Conservation (phyloP, 2,113 vertebrate species). For the Jaculus jaculus region DNA sequence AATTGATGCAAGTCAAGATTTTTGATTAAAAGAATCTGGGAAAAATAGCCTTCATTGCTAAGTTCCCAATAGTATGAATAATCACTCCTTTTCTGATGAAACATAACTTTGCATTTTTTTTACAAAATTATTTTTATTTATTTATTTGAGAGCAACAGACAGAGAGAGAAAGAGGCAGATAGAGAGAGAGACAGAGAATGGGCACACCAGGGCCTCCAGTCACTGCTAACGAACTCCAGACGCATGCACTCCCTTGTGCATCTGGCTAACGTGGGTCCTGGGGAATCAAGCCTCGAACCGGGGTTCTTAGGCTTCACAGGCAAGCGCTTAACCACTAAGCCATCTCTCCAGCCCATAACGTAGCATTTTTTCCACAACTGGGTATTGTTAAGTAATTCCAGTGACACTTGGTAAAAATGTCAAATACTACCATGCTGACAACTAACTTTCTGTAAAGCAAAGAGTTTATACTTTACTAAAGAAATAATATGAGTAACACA, state of each 20-base stretch:
- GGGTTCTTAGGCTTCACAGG: no score
- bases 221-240: no score
- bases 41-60: not conserved
- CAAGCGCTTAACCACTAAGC: no score
- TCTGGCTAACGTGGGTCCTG: no score
- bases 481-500: not conserved
- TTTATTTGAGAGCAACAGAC: no score
- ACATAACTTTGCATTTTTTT: not conserved
- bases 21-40: not conserved
- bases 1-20: constrained; percentile 17
- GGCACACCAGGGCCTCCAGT: no score
- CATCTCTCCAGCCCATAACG: no score
- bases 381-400: not conserved
- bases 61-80: not conserved
- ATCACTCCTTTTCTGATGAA: constrained; percentile 44
- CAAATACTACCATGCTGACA: not conserved
- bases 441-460: constrained; percentile 2
- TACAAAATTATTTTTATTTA: no score
- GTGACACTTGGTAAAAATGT: constrained; percentile 1
- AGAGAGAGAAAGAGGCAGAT: no score
- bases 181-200: no score
- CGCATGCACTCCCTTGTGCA: no score
- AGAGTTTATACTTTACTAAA: not conserved
- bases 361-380: not conserved
- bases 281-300: no score